phyloP scores from a whole-genome alignment of 2,797 vertebrate genomes.

The Eospalax fontanierii region DNA sequence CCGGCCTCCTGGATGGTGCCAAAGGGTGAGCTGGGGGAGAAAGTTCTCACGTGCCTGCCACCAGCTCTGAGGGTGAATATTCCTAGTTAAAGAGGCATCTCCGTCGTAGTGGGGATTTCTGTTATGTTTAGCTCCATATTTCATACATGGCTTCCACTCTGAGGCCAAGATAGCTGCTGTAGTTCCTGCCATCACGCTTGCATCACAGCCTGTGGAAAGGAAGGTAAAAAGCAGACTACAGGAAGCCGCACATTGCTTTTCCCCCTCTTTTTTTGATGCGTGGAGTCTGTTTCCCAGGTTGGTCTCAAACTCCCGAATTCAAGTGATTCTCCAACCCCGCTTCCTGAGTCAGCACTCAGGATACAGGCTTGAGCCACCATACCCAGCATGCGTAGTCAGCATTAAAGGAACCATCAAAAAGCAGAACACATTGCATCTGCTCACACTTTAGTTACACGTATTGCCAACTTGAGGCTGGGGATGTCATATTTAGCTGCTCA shows the following conservation, averaged over 20 bases:
- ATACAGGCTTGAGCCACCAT: too few relatives aligned
- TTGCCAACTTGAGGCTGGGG: background rate
- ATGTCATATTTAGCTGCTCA: background rate
- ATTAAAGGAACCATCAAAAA: conserved; percentile 39
- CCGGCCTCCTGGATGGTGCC: background rate
- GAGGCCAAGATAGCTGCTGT: background rate
- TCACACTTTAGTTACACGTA: background rate
- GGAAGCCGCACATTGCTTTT: background rate
- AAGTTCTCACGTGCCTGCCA: background rate
- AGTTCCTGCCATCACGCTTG: background rate
- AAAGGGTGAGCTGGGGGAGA: background rate
- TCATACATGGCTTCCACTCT: too few relatives aligned
- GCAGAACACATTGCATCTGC: background rate
- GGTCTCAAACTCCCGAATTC: background rate
- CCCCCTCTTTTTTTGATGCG: background rate
- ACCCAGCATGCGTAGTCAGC: background rate
- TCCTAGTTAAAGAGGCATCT: background rate
- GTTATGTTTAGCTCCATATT: background rate
- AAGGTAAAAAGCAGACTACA: too few relatives aligned
- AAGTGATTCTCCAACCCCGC: too few relatives aligned
- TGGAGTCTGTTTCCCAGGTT: background rate
- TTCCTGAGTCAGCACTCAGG: too few relatives aligned
- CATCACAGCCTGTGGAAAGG: background rate
- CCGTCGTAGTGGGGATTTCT: background rate
- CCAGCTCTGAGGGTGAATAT: background rate